Evolutionary conservation across 2,888 invertebrate species (phyloP).

Genomic region (Caenorhabditis sp.): DNA sequence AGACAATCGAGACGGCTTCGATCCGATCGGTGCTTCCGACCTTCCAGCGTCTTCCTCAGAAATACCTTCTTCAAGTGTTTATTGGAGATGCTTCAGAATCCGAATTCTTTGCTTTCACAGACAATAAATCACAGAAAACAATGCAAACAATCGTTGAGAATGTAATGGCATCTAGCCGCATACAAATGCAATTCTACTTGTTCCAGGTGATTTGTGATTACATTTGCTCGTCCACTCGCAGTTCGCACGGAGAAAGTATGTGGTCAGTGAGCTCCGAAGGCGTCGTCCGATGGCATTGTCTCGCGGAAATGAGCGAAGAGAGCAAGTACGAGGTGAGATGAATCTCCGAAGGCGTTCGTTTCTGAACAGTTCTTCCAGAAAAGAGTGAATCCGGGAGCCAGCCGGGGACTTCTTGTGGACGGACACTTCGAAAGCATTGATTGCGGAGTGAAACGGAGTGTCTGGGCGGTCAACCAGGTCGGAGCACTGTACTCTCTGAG

Average conservation of each 20-base stretch:
- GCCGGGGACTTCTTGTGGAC: slow-evolving; percentile 36
- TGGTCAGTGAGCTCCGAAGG: slow-evolving; percentile 36
- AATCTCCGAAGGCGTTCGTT: not conserved
- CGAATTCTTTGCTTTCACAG: slow-evolving; percentile 39
- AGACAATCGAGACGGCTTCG: slow-evolving; percentile 13
- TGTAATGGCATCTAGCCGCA: slow-evolving; percentile 1
- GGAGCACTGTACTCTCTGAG: slow-evolving; percentile 46
- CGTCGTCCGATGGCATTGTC: slow-evolving; percentile 50
- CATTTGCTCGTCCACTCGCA: slow-evolving; percentile 23
- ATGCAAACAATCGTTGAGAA: slow-evolving; percentile 24
- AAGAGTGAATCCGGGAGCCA: slow-evolving; percentile 10
- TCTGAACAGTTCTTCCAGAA: slow-evolving; percentile 14
- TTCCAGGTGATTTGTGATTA: slow-evolving; percentile 30
- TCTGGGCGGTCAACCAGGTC: slow-evolving; percentile 58
- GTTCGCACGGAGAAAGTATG: slow-evolving; percentile 30
- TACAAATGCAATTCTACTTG: not conserved
- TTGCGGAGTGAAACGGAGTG: slow-evolving; percentile 51
- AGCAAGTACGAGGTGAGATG: slow-evolving; percentile 32
- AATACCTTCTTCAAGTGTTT: slow-evolving; percentile 38
- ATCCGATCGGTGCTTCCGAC: slow-evolving; percentile 19
- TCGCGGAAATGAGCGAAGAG: slow-evolving; percentile 41
- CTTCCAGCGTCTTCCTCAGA: slow-evolving; percentile 46
- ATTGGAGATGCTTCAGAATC: slow-evolving; percentile 28
- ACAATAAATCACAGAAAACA: slow-evolving; percentile 26
- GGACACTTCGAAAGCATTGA: slow-evolving; percentile 56